Evolutionary conservation across 2,113 vertebrate genomes (phyloP).

Genomic region (Setophaga petechia): DNA sequence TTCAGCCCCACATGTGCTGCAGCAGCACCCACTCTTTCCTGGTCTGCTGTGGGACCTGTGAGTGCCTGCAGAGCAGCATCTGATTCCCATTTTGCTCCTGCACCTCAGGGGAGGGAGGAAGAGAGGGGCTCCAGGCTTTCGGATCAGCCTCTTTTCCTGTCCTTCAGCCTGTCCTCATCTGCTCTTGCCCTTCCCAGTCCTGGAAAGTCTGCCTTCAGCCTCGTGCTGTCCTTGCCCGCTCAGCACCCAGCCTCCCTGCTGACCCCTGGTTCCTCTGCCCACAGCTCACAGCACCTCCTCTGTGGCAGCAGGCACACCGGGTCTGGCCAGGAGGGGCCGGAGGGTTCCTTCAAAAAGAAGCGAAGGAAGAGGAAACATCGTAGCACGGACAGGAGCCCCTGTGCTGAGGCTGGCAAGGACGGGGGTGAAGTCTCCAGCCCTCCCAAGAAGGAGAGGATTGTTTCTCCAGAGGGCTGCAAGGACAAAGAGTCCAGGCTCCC

Average conservation of each 20-base stretch:
- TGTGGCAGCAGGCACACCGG: background rate
- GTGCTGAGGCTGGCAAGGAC: background rate
- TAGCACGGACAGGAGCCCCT: background rate
- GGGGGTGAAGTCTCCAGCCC: background rate
- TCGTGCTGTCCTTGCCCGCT: background rate
- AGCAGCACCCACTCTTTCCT: background rate
- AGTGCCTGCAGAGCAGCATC: background rate
- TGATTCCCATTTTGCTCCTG: rapidly evolving
- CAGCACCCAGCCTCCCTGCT: background rate
- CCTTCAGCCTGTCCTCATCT: constrained; percentile 75
- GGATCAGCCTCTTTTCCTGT: background rate
- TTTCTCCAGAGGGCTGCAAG: background rate
- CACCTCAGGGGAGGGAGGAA: background rate
- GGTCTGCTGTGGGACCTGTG: background rate
- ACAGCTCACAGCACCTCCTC: background rate
- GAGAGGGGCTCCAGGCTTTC: background rate
- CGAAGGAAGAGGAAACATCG: background rate
- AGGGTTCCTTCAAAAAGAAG: constrained; percentile 15
- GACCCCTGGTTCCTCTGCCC: background rate
- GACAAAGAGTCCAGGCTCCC: background rate
- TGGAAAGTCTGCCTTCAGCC: constrained; percentile 37
- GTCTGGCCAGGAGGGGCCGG: background rate
- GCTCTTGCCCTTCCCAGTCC: constrained; percentile 63
- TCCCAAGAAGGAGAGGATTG: background rate
- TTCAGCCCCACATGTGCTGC: background rate